These are phyloP conservation scores for Brachyistius frenatus DNA, from an alignment of 2,113 vertebrate genomes.

Conservation along the genomic window DNA sequence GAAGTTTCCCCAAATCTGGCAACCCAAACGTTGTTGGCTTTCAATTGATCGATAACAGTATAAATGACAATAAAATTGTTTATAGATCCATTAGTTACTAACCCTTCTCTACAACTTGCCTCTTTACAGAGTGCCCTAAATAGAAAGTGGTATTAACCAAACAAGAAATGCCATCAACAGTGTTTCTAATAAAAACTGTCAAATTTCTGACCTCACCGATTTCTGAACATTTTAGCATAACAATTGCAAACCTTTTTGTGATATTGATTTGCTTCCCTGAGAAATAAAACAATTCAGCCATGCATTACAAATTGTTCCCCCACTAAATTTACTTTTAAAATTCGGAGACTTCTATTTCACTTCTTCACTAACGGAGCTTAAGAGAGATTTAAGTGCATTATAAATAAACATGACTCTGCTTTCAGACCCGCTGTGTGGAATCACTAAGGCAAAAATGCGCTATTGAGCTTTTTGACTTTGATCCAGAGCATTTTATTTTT, in stretches of 20 bases:
- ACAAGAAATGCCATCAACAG: not conserved
- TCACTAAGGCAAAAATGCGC: slow-evolving; percentile 42
- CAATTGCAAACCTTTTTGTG: slow-evolving; percentile 30
- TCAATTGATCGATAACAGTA: too few species aligned
- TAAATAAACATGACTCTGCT: slow-evolving; percentile 73
- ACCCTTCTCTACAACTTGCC: too few species aligned
- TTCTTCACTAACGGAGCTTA: slow-evolving; percentile 40
- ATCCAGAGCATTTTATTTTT: slow-evolving; percentile 7
- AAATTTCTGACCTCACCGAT: slow-evolving; percentile 8
- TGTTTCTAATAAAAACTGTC: slow-evolving; percentile 25
- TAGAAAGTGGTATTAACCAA: too few species aligned
- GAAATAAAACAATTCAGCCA: slow-evolving; percentile 10
- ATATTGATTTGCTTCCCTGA: slow-evolving; percentile 31
- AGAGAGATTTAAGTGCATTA: slow-evolving; percentile 44
- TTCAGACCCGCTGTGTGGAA: slow-evolving; percentile 30
- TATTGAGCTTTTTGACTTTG: not conserved
- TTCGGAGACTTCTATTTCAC: slow-evolving; percentile 31
- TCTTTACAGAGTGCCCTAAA: too few species aligned
- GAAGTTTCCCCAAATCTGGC: too few species aligned
- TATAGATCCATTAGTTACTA: too few species aligned
- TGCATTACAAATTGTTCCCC: slow-evolving; percentile 15
- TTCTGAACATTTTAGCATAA: slow-evolving; percentile 10
- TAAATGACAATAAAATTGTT: too few species aligned
- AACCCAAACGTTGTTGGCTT: too few species aligned
- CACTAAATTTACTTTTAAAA: slow-evolving; percentile 11